Evolutionary conservation across 2,797 vertebrate genomes (phyloP).

Genomic region (Monodelphis domestica): DNA sequence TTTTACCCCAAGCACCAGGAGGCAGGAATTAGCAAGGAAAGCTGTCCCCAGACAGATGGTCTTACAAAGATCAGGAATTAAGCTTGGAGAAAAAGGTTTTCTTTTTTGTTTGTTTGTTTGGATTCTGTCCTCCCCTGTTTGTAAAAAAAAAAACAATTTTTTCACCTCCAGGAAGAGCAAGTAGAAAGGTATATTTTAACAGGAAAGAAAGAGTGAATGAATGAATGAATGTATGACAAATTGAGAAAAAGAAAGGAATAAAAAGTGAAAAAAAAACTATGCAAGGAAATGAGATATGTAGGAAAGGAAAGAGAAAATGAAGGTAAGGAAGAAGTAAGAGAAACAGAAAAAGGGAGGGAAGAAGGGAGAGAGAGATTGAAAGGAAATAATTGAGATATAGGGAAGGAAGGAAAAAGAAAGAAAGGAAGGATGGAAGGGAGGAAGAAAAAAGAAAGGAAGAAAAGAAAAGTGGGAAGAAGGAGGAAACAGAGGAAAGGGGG

Average conservation of each 20-base stretch:
- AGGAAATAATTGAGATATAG: too few relatives aligned
- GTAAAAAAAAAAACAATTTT: too few relatives aligned
- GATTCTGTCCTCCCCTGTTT: too few relatives aligned
- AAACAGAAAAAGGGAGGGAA: rapidly evolving
- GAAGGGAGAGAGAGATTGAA: neutral
- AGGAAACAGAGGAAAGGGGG: too few relatives aligned
- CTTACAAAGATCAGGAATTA: neutral
- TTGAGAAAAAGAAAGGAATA: neutral
- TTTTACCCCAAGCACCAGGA: neutral
- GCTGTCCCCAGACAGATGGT: neutral
- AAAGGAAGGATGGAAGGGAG: neutral
- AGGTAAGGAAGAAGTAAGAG: neutral
- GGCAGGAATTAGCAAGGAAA: neutral
- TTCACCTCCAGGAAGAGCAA: neutral
- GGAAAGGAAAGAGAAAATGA: neutral
- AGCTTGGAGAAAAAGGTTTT: neutral
- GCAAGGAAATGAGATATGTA: neutral
- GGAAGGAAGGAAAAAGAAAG: neutral
- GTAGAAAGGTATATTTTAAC: neutral
- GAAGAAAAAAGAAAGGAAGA: too few relatives aligned
- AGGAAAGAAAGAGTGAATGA: neutral
- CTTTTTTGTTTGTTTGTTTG: too few relatives aligned
- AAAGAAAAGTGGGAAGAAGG: neutral
- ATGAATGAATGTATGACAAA: neutral
- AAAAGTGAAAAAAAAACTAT: neutral